These are phyloP conservation scores for Pipra filicauda DNA, from an alignment of 2,113 vertebrate species.

Conservation along the genomic window DNA sequence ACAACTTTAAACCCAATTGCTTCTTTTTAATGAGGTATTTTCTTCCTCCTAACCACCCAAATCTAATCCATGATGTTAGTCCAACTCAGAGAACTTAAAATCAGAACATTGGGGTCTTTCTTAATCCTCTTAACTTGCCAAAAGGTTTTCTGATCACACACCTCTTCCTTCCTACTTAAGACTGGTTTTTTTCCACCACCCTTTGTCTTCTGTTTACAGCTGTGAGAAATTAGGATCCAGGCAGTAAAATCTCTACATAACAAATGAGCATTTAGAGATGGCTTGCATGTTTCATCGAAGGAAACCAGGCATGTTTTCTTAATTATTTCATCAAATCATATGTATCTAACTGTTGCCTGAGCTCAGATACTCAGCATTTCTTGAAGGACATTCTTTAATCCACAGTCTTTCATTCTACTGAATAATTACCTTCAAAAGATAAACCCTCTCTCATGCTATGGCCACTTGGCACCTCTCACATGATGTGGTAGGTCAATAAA, in stretches of 20 bases:
- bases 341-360: neutral
- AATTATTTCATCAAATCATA: constrained; percentile 52
- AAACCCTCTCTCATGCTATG: neutral
- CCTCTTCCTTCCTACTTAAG: constrained; percentile 66
- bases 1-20: constrained; percentile 64
- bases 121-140: constrained; percentile 74
- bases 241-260: constrained; percentile 14
- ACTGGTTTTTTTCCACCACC: neutral
- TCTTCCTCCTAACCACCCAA: constrained; percentile 65
- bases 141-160: constrained; percentile 70
- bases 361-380: neutral
- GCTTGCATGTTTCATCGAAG: constrained; percentile 36
- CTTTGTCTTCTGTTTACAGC: constrained; percentile 65
- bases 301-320: constrained; percentile 48
- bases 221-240: constrained; percentile 69
- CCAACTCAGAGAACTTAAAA: constrained; percentile 62
- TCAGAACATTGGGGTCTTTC: constrained; percentile 58
- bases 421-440: neutral
- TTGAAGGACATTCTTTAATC: constrained; percentile 10
- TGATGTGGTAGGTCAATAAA: neutral
- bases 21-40: constrained; percentile 70
- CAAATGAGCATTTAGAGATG: constrained; percentile 9
- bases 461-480: neutral
- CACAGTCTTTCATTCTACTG: neutral
- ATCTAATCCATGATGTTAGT: constrained; percentile 64